phyloP scores from a whole-genome alignment of 2,113 vertebrate species.

The Bufo bufo region DNA sequence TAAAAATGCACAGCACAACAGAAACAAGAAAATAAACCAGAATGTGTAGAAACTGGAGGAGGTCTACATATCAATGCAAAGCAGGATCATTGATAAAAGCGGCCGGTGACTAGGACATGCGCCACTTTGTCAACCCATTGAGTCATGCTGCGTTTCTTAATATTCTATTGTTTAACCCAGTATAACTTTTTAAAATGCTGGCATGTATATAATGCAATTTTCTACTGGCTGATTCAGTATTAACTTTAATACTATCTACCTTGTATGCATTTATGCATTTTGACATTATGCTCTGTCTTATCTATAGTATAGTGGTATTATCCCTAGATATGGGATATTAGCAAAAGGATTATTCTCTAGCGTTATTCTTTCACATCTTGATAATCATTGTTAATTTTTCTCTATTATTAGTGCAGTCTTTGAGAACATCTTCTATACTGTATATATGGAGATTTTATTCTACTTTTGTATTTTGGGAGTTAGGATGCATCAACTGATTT shows the following conservation, averaged over 20 bases:
- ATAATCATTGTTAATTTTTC: neutral
- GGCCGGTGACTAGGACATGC: neutral
- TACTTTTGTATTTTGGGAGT: neutral
- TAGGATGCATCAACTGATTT: neutral
- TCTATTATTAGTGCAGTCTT: neutral
- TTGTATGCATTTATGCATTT: neutral
- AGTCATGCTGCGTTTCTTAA: neutral
- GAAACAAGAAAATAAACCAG: conserved; percentile 70
- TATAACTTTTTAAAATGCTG: neutral
- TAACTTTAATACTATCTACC: too few relatives aligned
- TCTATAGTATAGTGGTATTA: neutral
- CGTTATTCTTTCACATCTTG: neutral
- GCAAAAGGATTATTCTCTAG: neutral
- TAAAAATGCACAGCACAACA: conserved; percentile 74
- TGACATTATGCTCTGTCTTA: too few relatives aligned
- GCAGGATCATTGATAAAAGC: neutral
- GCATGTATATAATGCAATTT: too few relatives aligned
- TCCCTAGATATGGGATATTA: neutral
- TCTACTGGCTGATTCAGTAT: too few relatives aligned
- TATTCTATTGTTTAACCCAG: neutral
- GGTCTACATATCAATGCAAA: conserved; percentile 29
- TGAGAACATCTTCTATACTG: neutral
- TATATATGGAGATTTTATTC: neutral
- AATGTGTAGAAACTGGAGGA: conserved; percentile 66
- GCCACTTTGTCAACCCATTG: neutral